Conservation (phyloP, 2,113 vertebrate genomes). For the Halcyon malimbica region DNA sequence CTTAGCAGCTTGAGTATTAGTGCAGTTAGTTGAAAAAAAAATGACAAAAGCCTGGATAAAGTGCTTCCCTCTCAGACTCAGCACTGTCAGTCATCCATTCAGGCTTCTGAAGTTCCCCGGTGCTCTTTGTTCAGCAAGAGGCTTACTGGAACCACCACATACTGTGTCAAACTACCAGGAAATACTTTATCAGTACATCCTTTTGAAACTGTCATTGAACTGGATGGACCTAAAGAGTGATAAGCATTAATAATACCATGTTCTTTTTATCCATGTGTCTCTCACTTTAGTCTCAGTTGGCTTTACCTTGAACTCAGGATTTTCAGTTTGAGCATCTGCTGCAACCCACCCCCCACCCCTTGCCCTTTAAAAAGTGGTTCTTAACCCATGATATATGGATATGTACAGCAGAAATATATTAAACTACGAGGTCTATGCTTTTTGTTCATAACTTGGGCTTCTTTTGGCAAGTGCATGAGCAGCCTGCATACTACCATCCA, state of each 20-base stretch:
- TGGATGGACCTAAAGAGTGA: slow-evolving; percentile 66
- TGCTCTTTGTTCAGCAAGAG: slow-evolving; percentile 68
- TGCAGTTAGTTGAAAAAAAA: slow-evolving; percentile 2
- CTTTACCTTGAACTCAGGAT: slow-evolving; percentile 63
- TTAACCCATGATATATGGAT: slow-evolving; percentile 30
- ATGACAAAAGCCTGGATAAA: slow-evolving; percentile 42
- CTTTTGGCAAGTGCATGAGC: neutral
- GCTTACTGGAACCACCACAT: slow-evolving; percentile 63
- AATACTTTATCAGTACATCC: slow-evolving; percentile 72
- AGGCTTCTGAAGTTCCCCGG: slow-evolving; percentile 33
- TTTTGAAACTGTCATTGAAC: slow-evolving; percentile 75
- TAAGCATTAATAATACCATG: slow-evolving; percentile 68
- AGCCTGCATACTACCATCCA: fast-evolving
- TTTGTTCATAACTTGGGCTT: neutral
- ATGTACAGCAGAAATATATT: neutral
- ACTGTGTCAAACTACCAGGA: slow-evolving; percentile 64
- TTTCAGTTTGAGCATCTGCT: slow-evolving; percentile 38
- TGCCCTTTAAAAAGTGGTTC: slow-evolving; percentile 29
- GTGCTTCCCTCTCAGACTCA: slow-evolving; percentile 21
- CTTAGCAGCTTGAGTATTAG: slow-evolving; percentile 17
- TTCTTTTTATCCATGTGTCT: slow-evolving; percentile 61
- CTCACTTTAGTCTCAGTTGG: slow-evolving; percentile 37
- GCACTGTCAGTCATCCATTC: slow-evolving; percentile 67
- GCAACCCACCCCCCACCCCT: neutral
- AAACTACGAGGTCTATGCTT: neutral